Evolutionary conservation across 2,888 invertebrate species (phyloP), one percentile per base, ranked within the genome.

Genomic region (Dioctria linearis): DNA sequence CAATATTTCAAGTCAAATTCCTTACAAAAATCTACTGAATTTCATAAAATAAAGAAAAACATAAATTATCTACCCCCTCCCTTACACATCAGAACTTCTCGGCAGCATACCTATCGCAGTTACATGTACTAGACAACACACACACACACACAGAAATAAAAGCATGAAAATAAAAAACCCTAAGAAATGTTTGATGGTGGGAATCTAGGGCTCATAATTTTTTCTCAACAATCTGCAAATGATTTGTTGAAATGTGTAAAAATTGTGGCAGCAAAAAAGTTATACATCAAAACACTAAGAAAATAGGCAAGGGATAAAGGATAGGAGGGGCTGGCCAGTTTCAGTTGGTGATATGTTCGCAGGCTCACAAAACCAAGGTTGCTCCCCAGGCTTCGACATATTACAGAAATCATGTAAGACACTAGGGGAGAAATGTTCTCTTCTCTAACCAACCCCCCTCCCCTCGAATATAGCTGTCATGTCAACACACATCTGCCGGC

Each of bases 161-260:
- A 13, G n/a, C 3, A 40, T 5, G 3, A 49, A 46, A 3, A 43
- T 6, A 67, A 46, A 67, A 43, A 25, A 46, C 8, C 11, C 25
- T 25, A 2, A 25, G 25, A 25, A 25, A 25, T 25, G 25, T 0
- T 25, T 42, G 0, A 37, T 37, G 54, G 71, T 8, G 39, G 54
- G 51, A 5, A 11, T 11, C 71, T 5, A 71, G 40, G 5, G 40
- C 40, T 59, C 61, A 61, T 75, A 57, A 75, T 57, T 75, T 75
- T 73, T 75, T 51, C 61, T 25, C 75, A 75, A 59, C 75, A 75
- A 75, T 75, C 59, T 75, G 75, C 59, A 75, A 75, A 75, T 75
- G 75, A 75, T 75, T 75, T 75, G 75, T 75, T 75, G 75, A 75
- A 75, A 75, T 75, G 75, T 75, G 75, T 75, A 59, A 75, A 75